A percentile compares a stretch with the other conserved stretches of the same genome.
Conservation (phyloP, 1,140 invertebrate species). For the Leptinotarsa undecemlineata region DNA sequence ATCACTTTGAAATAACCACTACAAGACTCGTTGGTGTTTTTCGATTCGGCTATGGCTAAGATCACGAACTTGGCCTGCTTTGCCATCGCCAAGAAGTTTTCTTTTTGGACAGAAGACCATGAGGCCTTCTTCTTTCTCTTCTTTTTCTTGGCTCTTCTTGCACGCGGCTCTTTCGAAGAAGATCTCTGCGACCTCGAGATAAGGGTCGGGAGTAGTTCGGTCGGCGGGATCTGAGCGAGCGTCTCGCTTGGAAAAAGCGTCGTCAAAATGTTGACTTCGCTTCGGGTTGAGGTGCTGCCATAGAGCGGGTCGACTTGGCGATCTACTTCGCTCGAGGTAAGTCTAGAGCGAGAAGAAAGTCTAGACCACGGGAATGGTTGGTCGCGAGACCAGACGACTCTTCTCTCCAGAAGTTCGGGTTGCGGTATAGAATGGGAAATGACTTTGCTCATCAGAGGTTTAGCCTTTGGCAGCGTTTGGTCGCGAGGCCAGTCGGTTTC, state of each 20-base stretch:
- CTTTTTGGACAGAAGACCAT: constrained; percentile 36
- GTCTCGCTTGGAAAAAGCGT: constrained; percentile 27
- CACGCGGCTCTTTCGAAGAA: constrained; percentile 18
- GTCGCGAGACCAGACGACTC: too few species aligned
- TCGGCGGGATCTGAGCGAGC: constrained; percentile 26
- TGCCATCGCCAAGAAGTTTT: constrained; percentile 48
- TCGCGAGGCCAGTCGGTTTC: too few species aligned
- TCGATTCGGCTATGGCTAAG: constrained; percentile 43
- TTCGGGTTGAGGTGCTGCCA: background rate
- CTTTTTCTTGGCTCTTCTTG: constrained; percentile 3
- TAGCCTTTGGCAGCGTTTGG: too few species aligned
- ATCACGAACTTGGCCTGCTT: constrained; percentile 48
- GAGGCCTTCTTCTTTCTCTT: background rate
- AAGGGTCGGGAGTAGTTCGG: constrained; percentile 17
- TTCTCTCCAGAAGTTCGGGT: too few species aligned
- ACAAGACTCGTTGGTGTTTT: constrained; percentile 41
- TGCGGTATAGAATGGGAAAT: too few species aligned
- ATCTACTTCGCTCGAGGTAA: constrained; percentile 32
- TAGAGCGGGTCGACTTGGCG: constrained; percentile 29
- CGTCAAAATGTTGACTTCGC: background rate
- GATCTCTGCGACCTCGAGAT: constrained; percentile 41
- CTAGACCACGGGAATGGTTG: background rate
- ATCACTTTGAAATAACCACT: constrained; percentile 44
- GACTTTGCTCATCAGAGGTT: too few species aligned
- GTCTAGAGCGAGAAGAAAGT: constrained; percentile 10